Evolutionary conservation across 1,140 invertebrate species (phyloP), one percentile per base, ranked within the genome.

Genomic region (Drosophila takahashii): DNA sequence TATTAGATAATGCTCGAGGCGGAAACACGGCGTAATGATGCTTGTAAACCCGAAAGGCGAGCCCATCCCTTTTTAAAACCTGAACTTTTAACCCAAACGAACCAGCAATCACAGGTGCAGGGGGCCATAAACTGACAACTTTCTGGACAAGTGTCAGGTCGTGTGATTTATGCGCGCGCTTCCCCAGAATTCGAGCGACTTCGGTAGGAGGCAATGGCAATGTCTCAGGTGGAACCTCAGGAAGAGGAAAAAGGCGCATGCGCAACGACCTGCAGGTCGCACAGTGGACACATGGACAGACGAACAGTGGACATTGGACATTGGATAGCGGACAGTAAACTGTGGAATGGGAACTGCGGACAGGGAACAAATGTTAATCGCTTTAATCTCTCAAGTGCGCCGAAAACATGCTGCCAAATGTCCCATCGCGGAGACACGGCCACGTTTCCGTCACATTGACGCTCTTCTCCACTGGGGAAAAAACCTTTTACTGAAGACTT

Each of bases 331-430:
- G 15, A 18, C 4, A 18, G 15, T 42, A 15, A 15, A 42, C 2
- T 42, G 47, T 29, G 47, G 42, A 77, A 42, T 65, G 54, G 37
- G 58, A 41, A 69, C 76, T 74, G 69, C 65, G 56, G 81, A 85
- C 81, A 81, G 74, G 74, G 64, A 80, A 89, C 72, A 83, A 87
- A 87, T 89, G 84, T 89, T 89, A 89, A 89, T 89, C 84, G 84
- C 77, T 80, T 89, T 89, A 90, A 87, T 87, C 84, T 87, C 77
- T 79, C 84, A 79, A 87, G 84, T 89, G 84, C 84, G 84, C 84
- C 84, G 79, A 84, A 83, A 87, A 89, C 84, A 89, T 77, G 70
- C 66, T 64, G 81, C 66, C 76, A 73, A 67, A 87, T 83, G 70
- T 72, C 51, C 51, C 71, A 70, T 34, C 26, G 42, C 56, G 11